Conservation (phyloP, 1,140 invertebrate species). For the Hylaeus volcanicus region DNA sequence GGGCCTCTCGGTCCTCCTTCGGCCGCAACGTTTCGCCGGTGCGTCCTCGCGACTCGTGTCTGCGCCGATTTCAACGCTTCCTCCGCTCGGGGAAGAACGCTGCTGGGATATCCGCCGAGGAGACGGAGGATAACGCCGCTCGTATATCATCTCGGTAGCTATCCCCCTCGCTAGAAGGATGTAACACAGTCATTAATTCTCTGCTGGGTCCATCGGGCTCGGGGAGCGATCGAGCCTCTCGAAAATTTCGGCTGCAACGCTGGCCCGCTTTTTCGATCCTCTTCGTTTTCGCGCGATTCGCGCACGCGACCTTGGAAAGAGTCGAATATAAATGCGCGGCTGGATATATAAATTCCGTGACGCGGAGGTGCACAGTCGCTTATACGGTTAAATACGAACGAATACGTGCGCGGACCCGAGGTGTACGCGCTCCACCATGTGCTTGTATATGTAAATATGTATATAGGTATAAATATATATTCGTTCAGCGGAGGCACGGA, state of each 20-base stretch:
- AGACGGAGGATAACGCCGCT: not conserved
- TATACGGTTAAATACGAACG: conserved; percentile 18
- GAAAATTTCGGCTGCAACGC: not conserved
- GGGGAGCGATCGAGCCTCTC: not conserved
- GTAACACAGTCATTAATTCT: conserved; percentile 43
- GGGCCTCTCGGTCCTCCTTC: not conserved
- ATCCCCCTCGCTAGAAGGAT: not conserved
- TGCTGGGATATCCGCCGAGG: not conserved
- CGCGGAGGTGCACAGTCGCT: conserved; percentile 5
- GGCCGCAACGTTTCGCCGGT: not conserved
- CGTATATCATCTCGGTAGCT: conserved; percentile 21
- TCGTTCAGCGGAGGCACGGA: conserved; percentile 71
- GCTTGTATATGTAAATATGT: conserved; percentile 44
- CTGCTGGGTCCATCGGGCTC: not conserved
- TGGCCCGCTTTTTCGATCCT: too few relatives aligned
- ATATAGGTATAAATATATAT: conserved; percentile 62
- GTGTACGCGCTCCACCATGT: conserved; percentile 34
- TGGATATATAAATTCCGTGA: conserved; percentile 39
- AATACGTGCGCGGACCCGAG: conserved; percentile 19
- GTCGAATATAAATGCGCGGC: conserved; percentile 19
- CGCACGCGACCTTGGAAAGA: conserved; percentile 34
- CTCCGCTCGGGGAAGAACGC: not conserved
- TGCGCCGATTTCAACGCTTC: not conserved
- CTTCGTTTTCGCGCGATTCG: not conserved
- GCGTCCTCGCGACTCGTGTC: conserved; percentile 18